Percentiles rank a stretch among this genome's conserved stretches.
These are phyloP conservation scores for Oophaga pumilio DNA, from an alignment of 2,113 vertebrate genomes.

Conservation along the genomic window DNA sequence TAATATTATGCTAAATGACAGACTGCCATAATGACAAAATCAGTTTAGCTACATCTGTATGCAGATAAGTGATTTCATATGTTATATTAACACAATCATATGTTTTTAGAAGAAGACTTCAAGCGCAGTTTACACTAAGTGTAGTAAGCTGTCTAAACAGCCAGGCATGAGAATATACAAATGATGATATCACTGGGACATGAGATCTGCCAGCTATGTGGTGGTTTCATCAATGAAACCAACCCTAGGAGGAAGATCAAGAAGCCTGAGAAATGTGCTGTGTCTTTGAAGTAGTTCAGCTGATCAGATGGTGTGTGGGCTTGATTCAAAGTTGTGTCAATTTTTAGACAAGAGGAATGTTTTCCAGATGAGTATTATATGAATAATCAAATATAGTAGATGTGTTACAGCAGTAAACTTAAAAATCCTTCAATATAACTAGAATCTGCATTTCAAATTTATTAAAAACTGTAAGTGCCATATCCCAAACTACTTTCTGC, in stretches of 20 bases:
- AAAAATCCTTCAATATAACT: not conserved
- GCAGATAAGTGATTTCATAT: not conserved
- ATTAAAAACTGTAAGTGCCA: not conserved
- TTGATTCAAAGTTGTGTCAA: slow-evolving; percentile 34
- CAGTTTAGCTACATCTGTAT: not conserved
- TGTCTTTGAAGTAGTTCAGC: slow-evolving; percentile 35
- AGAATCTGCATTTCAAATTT: not conserved
- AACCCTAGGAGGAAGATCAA: slow-evolving; percentile 41
- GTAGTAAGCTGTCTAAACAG: slow-evolving; percentile 18
- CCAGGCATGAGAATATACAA: slow-evolving; percentile 24
- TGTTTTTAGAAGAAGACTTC: not conserved
- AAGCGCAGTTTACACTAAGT: not conserved
- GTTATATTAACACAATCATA: not conserved
- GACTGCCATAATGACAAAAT: not conserved
- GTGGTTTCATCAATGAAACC: slow-evolving; percentile 40
- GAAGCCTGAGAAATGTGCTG: slow-evolving; percentile 37
- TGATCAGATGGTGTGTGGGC: slow-evolving; percentile 54
- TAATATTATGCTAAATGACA: too few relatives aligned
- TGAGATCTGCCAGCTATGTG: slow-evolving; percentile 42
- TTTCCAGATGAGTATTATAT: slow-evolving; percentile 30
- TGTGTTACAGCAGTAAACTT: not conserved
- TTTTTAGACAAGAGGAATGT: slow-evolving; percentile 30
- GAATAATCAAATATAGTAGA: slow-evolving; percentile 13
- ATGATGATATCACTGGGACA: slow-evolving; percentile 39
- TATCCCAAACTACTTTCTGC: not conserved